A percentile compares a stretch with the other conserved stretches of the same genome.
Evolutionary conservation across 2,113 vertebrate genomes (phyloP).

Genomic region (Pantherophis guttatus): DNA sequence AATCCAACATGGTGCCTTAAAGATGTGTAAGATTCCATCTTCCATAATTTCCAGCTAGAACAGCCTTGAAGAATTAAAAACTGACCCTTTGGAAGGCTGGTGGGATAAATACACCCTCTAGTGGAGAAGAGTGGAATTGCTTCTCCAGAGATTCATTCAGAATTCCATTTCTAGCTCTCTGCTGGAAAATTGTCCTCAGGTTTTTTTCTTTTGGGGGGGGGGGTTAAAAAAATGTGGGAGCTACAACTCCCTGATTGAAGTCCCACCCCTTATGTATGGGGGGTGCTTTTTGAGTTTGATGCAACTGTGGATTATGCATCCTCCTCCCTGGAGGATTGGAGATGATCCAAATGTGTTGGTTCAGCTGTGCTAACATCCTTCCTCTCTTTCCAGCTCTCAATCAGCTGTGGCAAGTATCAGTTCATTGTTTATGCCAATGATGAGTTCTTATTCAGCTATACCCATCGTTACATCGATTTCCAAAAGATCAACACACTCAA

Average conservation of each 20-base stretch:
- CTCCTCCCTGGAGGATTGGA: too few relatives aligned
- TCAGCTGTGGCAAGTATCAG: conserved; percentile 71
- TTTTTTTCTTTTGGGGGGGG: too few relatives aligned
- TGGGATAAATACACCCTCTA: background rate
- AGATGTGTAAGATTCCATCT: background rate
- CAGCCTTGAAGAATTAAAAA: background rate
- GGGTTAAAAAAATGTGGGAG: too few relatives aligned
- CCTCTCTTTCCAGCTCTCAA: conserved; percentile 68
- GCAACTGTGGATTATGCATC: too few relatives aligned
- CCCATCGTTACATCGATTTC: conserved; percentile 68
- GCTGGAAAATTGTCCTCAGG: background rate
- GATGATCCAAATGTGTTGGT: background rate
- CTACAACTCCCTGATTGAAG: too few relatives aligned
- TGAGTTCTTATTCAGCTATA: conserved; percentile 76
- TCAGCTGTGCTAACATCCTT: background rate
- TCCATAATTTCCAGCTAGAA: too few relatives aligned
- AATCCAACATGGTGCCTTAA: background rate
- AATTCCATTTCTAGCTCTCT: background rate
- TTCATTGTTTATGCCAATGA: conserved; percentile 80
- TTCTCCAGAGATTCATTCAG: background rate
- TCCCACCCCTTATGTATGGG: too few relatives aligned
- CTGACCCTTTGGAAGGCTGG: background rate
- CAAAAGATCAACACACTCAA: conserved; percentile 72
- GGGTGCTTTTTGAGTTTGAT: too few relatives aligned
- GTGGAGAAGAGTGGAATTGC: background rate